These are phyloP conservation scores for Hydroisotoma schaefferi DNA, from an alignment of 2,888 invertebrate species.

Conservation along the genomic window DNA sequence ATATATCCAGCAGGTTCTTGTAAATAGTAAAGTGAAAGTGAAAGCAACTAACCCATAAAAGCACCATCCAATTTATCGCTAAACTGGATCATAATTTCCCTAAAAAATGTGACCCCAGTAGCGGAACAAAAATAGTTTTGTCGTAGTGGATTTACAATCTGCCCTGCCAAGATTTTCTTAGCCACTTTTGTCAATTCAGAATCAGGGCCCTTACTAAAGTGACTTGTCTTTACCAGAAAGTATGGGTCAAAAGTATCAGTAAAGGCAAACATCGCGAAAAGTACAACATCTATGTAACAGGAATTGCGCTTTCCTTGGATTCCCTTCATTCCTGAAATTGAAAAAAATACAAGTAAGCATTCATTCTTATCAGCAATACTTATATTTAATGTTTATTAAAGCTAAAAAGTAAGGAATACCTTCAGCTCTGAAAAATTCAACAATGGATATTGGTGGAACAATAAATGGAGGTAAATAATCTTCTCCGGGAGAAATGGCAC, in stretches of 20 bases:
- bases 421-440: conserved; percentile 34
- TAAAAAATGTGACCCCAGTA: conserved; percentile 28
- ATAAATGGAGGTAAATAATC: conserved; percentile 32
- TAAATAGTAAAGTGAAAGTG: not conserved
- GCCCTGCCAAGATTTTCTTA: conserved; percentile 28
- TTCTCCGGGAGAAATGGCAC: no score
- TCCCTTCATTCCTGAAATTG: conserved; percentile 24
- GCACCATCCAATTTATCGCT: conserved; percentile 41
- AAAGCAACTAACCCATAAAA: conserved; percentile 28
- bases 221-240: conserved; percentile 27
- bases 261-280: conserved; percentile 40
- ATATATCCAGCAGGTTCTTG: not conserved
- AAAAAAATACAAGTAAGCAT: not conserved
- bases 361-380: not conserved
- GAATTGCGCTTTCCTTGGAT: conserved; percentile 38
- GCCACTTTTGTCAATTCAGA: conserved; percentile 25
- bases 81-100: conserved; percentile 32
- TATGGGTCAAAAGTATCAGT: conserved; percentile 32
- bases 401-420: conserved; percentile 25
- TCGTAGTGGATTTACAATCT: conserved; percentile 38
- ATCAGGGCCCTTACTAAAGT: conserved; percentile 16
- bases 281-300: conserved; percentile 38
- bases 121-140: conserved; percentile 38
- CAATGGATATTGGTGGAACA: conserved; percentile 35
- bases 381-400: not conserved